A percentile compares a stretch with the other conserved stretches of the same genome.
These are phyloP conservation scores for Margarornis squamiger DNA, from an alignment of 2,797 vertebrate species.

Conservation along the genomic window DNA sequence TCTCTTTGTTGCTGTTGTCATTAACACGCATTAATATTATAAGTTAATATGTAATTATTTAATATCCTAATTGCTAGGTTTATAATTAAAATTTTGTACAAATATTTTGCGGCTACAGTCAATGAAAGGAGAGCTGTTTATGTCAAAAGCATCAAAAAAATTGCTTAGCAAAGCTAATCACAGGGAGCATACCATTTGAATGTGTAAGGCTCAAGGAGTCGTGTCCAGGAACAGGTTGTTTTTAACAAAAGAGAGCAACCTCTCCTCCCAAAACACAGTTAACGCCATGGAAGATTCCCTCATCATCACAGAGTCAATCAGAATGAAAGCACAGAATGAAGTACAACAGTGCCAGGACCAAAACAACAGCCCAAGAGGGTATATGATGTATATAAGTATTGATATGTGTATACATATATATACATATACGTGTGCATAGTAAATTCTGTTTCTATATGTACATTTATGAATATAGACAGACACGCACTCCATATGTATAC, in stretches of 20 bases:
- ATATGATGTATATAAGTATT: not conserved
- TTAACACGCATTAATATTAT: not conserved
- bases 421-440: not conserved
- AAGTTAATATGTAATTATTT: not conserved
- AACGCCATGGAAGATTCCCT: not conserved
- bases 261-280: not conserved
- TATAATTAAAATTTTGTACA: not conserved
- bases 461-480: not conserved
- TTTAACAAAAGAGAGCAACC: not conserved
- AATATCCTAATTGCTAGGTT: not conserved
- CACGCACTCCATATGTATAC: too few relatives aligned
- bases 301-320: not conserved
- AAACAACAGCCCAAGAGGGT: not conserved
- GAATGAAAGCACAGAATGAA: not conserved
- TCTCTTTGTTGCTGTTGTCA: not conserved
- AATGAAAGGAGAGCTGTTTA: not conserved
- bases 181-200: not conserved
- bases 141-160: not conserved
- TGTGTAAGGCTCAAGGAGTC: not conserved
- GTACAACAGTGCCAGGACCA: not conserved
- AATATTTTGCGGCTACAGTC: not conserved
- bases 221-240: not conserved
- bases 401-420: too few relatives aligned
- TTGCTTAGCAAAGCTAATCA: not conserved
- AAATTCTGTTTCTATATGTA: not conserved